These are phyloP conservation scores for Macaria liturata DNA, from an alignment of 2,888 invertebrate species.

Conservation along the genomic window DNA sequence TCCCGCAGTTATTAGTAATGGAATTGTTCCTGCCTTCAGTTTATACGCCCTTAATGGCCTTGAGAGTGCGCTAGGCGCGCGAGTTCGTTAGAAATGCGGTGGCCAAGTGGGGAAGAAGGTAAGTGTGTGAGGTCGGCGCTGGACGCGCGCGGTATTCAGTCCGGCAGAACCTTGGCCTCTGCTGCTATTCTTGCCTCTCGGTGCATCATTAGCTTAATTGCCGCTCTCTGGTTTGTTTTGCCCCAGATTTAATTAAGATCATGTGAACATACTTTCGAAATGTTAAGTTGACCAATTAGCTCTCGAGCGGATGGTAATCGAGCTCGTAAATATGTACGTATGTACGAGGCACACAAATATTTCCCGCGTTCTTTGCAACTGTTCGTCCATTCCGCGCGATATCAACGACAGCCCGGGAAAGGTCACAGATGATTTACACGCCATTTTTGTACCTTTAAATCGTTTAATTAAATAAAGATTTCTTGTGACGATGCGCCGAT, in stretches of 20 bases:
- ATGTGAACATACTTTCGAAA: slow-evolving; percentile 20
- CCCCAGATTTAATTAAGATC: slow-evolving; percentile 22
- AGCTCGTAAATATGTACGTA: slow-evolving; percentile 5
- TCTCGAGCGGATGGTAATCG: slow-evolving; percentile 2
- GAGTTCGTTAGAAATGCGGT: slow-evolving; percentile 28
- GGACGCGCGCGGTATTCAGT: slow-evolving; percentile 45
- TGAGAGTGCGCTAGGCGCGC: slow-evolving; percentile 25
- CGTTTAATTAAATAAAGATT: slow-evolving; percentile 57
- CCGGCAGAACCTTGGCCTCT: slow-evolving; percentile 32
- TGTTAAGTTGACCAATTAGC: slow-evolving; percentile 15
- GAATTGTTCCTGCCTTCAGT: slow-evolving; percentile 23
- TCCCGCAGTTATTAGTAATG: slow-evolving; percentile 35
- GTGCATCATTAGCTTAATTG: slow-evolving; percentile 27
- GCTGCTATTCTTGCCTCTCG: slow-evolving; percentile 38
- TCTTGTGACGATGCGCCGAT: slow-evolving; percentile 38
- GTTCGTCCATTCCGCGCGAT: slow-evolving; percentile 6
- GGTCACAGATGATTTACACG: slow-evolving; percentile 44
- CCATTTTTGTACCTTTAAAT: slow-evolving; percentile 44
- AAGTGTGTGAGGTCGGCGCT: slow-evolving; percentile 40
- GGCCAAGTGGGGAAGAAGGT: slow-evolving; percentile 51
- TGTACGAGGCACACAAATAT: slow-evolving; percentile 6
- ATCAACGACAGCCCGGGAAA: slow-evolving; percentile 37
- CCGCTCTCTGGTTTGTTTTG: slow-evolving; percentile 23
- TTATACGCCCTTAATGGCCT: slow-evolving; percentile 38
- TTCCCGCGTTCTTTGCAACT: slow-evolving; percentile 16